phyloP scores from a whole-genome alignment of 2,797 vertebrate species.

The Cyclura pinguis region DNA sequence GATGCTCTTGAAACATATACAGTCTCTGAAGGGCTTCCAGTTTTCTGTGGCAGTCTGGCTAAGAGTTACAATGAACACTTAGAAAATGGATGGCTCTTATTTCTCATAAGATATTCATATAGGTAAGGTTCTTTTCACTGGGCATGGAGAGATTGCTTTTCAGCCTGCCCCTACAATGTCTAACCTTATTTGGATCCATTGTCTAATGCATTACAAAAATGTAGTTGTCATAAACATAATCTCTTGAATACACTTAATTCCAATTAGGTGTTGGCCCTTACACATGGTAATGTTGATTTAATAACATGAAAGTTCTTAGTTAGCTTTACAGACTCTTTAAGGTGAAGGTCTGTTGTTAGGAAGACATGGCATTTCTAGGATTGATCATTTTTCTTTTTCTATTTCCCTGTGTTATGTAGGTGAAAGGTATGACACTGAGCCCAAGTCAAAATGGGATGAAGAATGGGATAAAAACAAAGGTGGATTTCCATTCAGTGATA shows the following conservation, averaged over 20 bases:
- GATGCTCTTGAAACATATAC: background rate
- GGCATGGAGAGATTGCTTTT: slow-evolving; percentile 10
- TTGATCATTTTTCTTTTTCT: slow-evolving; percentile 23
- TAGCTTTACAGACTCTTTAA: slow-evolving; percentile 61
- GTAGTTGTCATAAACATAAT: slow-evolving; percentile 58
- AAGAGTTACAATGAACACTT: slow-evolving; percentile 39
- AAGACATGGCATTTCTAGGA: slow-evolving; percentile 14
- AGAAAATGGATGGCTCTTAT: background rate
- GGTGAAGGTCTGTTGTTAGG: slow-evolving; percentile 46
- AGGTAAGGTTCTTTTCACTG: slow-evolving; percentile 39
- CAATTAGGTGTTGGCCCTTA: slow-evolving; percentile 65
- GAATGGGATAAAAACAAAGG: slow-evolving; percentile 97
- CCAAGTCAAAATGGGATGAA: slow-evolving; percentile 92
- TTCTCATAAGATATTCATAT: slow-evolving; percentile 39
- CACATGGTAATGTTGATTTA: slow-evolving; percentile 64
- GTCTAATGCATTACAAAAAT: slow-evolving; percentile 30
- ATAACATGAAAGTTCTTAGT: slow-evolving; percentile 57
- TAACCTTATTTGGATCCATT: slow-evolving; percentile 31
- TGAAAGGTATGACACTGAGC: slow-evolving; percentile 91
- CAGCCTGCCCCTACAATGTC: slow-evolving; percentile 45
- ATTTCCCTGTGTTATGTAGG: slow-evolving; percentile 77
- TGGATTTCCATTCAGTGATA: slow-evolving; percentile 95
- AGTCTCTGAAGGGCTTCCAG: background rate
- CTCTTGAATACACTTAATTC: slow-evolving; percentile 64
- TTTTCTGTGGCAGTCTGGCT: background rate